Evolutionary conservation across 2,113 vertebrate species (phyloP), one percentile per base, ranked within the genome.

Genomic region (Sinocyclocheilus anshuiensis): DNA sequence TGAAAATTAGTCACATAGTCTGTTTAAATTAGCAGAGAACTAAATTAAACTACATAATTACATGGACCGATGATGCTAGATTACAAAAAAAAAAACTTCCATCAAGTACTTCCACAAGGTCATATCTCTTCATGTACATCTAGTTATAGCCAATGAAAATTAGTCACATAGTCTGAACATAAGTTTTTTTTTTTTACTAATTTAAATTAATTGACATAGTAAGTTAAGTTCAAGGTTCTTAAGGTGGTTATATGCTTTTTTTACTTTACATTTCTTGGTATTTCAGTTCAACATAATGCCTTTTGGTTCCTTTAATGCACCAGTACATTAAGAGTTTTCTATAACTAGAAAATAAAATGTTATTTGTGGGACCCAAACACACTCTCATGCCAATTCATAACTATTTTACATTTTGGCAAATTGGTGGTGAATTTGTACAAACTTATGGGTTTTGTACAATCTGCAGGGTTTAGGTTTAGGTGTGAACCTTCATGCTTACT

Each of bases 71-170:
- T 76, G n/a, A 76, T 50, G 74, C 24, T 76, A 50, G 42, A 76
- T 76, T 24, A n/a, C 36, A 36, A 36, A 36, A 36, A 36, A 45
- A 74, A 74, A 75, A 42, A 26, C 61, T 42, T 50, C 12, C 13
- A 76, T 48, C 20, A 76, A 50, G 74, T 26, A 42, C 74, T 26
- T 76, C 22, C 74, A 76, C 74, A 76, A 76, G 74, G 74, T 76
- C 6, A 76, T 76, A 26, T 48, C 42, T 13, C 18, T 42, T 75
- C n/a, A 45, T 76, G 11, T 26, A 3, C 42, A 76, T 50, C 15
- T 29, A 69, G 65, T 33, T 29, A 42, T 42, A 48, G 72, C 22
- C 22, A 50, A 24, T 1, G 4, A 3, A 50, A 50, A 76, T 15
- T 24, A 16, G 20, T 76, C 42, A n/a, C 48, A 39, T 45, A 24